phyloP scores from a whole-genome alignment of 2,888 invertebrate species.

The Drosophila imparisetae region DNA sequence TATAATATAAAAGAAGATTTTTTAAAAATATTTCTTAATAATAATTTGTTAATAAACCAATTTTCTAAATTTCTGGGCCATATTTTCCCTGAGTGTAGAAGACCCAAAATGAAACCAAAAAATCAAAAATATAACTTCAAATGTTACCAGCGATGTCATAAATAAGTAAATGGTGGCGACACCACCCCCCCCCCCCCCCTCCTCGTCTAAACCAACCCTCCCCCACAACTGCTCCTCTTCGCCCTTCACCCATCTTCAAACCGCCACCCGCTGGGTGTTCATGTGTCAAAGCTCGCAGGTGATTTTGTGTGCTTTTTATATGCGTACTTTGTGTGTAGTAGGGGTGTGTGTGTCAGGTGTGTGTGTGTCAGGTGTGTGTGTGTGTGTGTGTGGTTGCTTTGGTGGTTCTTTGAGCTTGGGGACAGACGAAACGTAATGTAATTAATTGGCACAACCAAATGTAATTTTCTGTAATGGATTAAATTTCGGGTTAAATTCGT shows the following conservation, averaged over 20 bases:
- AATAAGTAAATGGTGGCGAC: slow-evolving; percentile 40
- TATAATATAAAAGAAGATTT: neutral
- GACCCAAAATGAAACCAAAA: slow-evolving; percentile 21
- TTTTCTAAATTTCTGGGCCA: neutral
- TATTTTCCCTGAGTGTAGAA: neutral
- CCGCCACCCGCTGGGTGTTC: slow-evolving; percentile 13
- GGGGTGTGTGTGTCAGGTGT: slow-evolving; percentile 1
- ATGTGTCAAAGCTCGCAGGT: slow-evolving; percentile 57
- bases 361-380: slow-evolving; percentile 1
- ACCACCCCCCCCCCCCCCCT: neutral
- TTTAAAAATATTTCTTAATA: neutral
- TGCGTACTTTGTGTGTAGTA: slow-evolving; percentile 2
- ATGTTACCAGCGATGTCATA: slow-evolving; percentile 50
- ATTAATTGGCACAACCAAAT: slow-evolving; percentile 39
- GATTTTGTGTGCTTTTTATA: slow-evolving; percentile 55
- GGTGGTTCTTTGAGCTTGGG: neutral
- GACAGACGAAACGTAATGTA: slow-evolving; percentile 35
- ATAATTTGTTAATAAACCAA: neutral
- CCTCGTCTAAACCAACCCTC: neutral
- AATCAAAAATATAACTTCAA: slow-evolving; percentile 66
- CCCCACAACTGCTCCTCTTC: neutral
- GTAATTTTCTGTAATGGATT: slow-evolving; percentile 19
- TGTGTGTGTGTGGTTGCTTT: slow-evolving; percentile 9
- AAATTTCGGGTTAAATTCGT: slow-evolving; percentile 39
- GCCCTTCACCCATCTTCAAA: neutral